A percentile compares a stretch with the other conserved stretches of the same genome.
Evolutionary conservation across 2,797 vertebrate species (phyloP).

Genomic region (Miichthys miiuy): DNA sequence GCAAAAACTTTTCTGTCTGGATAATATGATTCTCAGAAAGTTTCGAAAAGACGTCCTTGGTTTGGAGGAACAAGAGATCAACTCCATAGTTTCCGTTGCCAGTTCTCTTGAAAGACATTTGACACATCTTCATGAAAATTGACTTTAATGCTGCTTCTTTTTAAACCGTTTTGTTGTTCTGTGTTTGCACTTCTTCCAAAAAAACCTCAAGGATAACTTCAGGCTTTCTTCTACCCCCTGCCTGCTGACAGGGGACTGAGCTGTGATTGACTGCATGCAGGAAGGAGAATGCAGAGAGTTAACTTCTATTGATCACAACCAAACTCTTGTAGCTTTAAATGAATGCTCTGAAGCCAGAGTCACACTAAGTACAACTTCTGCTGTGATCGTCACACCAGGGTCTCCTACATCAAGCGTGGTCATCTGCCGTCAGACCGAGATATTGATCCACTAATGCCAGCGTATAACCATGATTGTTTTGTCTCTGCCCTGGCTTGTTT

Average conservation of each 20-base stretch:
- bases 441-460: constrained; percentile 31
- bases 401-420: neutral
- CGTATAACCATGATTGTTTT: constrained; percentile 1
- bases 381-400: constrained; percentile 15
- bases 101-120: neutral
- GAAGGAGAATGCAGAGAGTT: constrained; percentile 28
- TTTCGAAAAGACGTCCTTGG: neutral
- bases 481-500: constrained; percentile 21
- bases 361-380: constrained; percentile 42
- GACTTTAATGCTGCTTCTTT: neutral
- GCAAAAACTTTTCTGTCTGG: neutral
- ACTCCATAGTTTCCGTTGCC: neutral
- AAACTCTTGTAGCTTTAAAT: constrained; percentile 36
- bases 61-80: neutral
- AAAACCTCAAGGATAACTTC: neutral
- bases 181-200: neutral
- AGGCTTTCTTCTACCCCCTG: neutral
- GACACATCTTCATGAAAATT: neutral
- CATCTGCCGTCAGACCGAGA: constrained; percentile 20
- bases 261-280: constrained; percentile 39
- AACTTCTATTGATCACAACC: constrained; percentile 50
- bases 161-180: neutral
- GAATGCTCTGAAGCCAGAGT: constrained; percentile 7
- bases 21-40: neutral
- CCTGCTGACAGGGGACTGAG: neutral